These are phyloP conservation scores for Spilosoma lubricipeda DNA, from an alignment of 2,888 invertebrate genomes.

Conservation along the genomic window DNA sequence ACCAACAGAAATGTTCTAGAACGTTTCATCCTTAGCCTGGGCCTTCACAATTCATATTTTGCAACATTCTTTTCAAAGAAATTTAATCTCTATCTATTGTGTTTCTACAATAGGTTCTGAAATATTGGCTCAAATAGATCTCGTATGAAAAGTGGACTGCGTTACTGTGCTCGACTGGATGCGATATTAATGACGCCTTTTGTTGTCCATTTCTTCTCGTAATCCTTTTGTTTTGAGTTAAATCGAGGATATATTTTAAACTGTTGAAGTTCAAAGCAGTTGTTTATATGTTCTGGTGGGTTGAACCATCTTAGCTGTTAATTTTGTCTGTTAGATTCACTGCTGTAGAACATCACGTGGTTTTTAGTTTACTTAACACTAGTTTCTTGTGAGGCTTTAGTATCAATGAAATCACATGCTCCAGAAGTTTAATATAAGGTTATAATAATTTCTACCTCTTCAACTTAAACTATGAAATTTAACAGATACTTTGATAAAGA, in stretches of 20 bases:
- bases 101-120: slow-evolving; percentile 36
- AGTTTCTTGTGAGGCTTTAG: too few relatives aligned
- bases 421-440: not conserved
- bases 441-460: too few relatives aligned
- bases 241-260: not conserved
- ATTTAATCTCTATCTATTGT: slow-evolving; percentile 49
- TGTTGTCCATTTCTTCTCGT: not conserved
- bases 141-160: slow-evolving; percentile 33
- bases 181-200: not conserved
- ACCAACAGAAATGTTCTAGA: slow-evolving; percentile 1
- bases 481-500: too few relatives aligned
- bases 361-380: too few relatives aligned
- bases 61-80: slow-evolving; percentile 45
- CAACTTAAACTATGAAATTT: too few relatives aligned
- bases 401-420: too few relatives aligned
- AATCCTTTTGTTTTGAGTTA: not conserved
- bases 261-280: not conserved
- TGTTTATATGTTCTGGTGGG: not conserved
- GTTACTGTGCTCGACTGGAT: slow-evolving; percentile 8
- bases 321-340: too few relatives aligned
- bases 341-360: not conserved
- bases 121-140: slow-evolving; percentile 40
- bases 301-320: not conserved
- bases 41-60: slow-evolving; percentile 32
- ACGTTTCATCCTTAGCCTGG: slow-evolving; percentile 11